A percentile compares a stretch with the other conserved stretches of the same genome.
Evolutionary conservation across 2,888 invertebrate species (phyloP).

Genomic region (Caenorhabditis sinica): DNA sequence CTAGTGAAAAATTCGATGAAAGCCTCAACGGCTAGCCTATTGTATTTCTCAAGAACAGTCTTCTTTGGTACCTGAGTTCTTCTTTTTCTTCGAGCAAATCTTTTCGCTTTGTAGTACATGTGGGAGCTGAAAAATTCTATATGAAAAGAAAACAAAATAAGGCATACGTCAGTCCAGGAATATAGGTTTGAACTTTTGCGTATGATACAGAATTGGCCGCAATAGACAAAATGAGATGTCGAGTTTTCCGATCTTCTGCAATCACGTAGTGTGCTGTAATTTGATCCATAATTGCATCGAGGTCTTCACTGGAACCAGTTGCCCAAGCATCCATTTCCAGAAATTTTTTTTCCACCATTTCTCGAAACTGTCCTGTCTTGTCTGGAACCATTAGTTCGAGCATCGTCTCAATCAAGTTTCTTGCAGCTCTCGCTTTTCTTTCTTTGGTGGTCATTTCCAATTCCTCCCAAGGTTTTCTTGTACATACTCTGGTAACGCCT

Average conservation of each 20-base stretch:
- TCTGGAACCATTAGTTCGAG: not conserved
- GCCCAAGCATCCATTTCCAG: not conserved
- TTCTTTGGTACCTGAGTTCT: not conserved
- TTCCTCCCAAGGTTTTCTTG: not conserved
- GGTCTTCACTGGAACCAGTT: not conserved
- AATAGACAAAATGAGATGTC: not conserved
- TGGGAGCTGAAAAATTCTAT: conserved; percentile 1
- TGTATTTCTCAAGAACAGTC: not conserved
- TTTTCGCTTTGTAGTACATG: not conserved
- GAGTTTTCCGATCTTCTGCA: not conserved
- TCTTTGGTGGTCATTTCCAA: not conserved
- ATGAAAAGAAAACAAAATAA: too few relatives aligned
- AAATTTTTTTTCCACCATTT: not conserved
- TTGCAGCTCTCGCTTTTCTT: not conserved
- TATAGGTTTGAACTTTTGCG: too few relatives aligned
- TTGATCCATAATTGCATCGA: not conserved
- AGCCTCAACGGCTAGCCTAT: not conserved
- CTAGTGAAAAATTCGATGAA: conserved; percentile 9
- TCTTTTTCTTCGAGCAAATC: not conserved
- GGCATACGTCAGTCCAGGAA: too few relatives aligned
- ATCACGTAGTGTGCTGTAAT: not conserved
- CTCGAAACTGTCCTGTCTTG: not conserved
- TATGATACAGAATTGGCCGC: not conserved
- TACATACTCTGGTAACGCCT: not conserved
- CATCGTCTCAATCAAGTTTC: not conserved